phyloP scores from a whole-genome alignment of 2,888 invertebrate species.

The Phalera bucephala region DNA sequence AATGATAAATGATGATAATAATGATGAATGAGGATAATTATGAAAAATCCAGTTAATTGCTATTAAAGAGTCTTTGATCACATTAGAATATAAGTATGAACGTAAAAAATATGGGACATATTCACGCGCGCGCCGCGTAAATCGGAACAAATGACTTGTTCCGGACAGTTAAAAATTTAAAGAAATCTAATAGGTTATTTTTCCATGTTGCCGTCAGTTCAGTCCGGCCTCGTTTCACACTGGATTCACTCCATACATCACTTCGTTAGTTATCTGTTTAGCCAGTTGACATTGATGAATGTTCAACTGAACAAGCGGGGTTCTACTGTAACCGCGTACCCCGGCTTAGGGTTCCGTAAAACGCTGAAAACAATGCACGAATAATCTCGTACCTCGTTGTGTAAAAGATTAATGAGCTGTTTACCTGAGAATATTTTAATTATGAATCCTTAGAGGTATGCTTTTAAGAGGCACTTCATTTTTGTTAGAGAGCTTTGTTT shows the following conservation, averaged over 20 bases:
- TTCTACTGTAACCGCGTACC: constrained; percentile 32
- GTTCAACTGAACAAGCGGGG: constrained; percentile 49
- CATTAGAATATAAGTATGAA: too few species aligned
- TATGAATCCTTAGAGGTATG: too few species aligned
- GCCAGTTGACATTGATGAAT: constrained; percentile 66
- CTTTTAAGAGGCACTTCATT: too few species aligned
- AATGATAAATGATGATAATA: too few species aligned
- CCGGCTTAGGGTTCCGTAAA: constrained; percentile 37
- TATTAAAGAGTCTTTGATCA: too few species aligned
- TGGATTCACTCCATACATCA: constrained; percentile 66
- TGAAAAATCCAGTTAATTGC: too few species aligned
- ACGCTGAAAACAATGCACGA: constrained; percentile 42
- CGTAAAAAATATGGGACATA: too few species aligned
- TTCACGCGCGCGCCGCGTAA: too few species aligned
- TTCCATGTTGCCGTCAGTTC: constrained; percentile 34
- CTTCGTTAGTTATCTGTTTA: constrained; percentile 69
- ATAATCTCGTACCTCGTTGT: constrained; percentile 25
- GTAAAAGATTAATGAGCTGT: constrained; percentile 33
- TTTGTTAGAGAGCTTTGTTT: too few species aligned
- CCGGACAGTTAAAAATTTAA: constrained; percentile 21
- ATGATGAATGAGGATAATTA: too few species aligned
- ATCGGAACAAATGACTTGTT: constrained; percentile 1
- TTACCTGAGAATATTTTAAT: constrained; percentile 23
- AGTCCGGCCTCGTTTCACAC: constrained; percentile 53
- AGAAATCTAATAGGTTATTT: too few species aligned